Evolutionary conservation across 2,113 vertebrate genomes (phyloP).

Genomic region (Brachirus orientalis): DNA sequence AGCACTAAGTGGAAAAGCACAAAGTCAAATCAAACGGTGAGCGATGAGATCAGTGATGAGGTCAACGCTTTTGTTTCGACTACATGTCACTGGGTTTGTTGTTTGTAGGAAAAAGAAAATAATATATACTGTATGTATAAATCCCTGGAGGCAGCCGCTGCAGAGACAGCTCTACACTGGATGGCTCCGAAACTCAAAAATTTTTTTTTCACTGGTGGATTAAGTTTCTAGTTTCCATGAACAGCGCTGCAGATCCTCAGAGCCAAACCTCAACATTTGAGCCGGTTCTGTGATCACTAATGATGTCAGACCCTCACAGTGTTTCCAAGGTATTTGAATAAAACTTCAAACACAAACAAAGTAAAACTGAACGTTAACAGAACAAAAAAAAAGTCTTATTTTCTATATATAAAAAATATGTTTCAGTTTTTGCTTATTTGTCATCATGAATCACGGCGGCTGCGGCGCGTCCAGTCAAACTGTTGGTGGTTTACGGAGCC

Average conservation of each 20-base stretch:
- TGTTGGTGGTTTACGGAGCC: slow-evolving; percentile 54
- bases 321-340: slow-evolving; percentile 46
- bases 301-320: slow-evolving; percentile 56
- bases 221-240: slow-evolving; percentile 68
- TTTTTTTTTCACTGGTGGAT: slow-evolving; percentile 50
- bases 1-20: slow-evolving; percentile 40
- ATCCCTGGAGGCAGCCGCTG: slow-evolving; percentile 43
- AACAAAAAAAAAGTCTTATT: not conserved
- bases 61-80: slow-evolving; percentile 59
- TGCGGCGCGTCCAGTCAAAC: slow-evolving; percentile 22
- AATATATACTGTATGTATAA: slow-evolving; percentile 13
- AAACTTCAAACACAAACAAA: slow-evolving; percentile 33
- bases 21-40: slow-evolving; percentile 54
- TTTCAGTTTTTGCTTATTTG: slow-evolving; percentile 34
- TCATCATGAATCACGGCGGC: slow-evolving; percentile 3
- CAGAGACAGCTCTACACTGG: slow-evolving; percentile 37
- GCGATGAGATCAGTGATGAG: slow-evolving; percentile 70
- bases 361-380: slow-evolving; percentile 6
- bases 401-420: not conserved
- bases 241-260: slow-evolving; percentile 33
- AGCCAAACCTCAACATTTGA: slow-evolving; percentile 64
- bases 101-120: slow-evolving; percentile 39
- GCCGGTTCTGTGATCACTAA: slow-evolving; percentile 42
- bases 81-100: slow-evolving; percentile 49
- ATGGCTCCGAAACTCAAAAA: slow-evolving; percentile 6